Conservation (phyloP, 2,797 vertebrate genomes). For the Sus cebifrons region DNA sequence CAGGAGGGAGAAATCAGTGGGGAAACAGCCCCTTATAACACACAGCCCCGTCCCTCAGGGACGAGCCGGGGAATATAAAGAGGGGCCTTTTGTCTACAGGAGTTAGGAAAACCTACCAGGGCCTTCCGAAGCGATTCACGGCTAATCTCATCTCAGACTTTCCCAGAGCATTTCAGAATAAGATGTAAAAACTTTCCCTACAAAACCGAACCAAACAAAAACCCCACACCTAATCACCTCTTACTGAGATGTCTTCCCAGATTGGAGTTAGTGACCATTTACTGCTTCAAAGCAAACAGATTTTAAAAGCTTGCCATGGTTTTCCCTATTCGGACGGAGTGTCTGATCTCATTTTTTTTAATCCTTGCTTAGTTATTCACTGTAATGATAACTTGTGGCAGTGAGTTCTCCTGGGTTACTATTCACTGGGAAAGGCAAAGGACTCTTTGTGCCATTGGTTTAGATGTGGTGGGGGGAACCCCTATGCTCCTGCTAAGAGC, state of each 20-base stretch:
- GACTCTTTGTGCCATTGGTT: constrained; percentile 11
- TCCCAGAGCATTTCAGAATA: constrained; percentile 10
- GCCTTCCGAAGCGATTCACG: not conserved
- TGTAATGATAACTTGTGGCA: constrained; percentile 74
- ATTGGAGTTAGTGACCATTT: constrained; percentile 53
- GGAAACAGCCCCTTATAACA: accelerated
- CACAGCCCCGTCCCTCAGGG: not conserved
- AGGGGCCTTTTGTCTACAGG: not conserved
- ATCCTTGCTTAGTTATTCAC: constrained; percentile 24
- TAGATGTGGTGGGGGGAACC: not conserved
- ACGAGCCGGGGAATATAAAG: not conserved
- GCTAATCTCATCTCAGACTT: constrained; percentile 58
- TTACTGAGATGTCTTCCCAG: constrained; percentile 14
- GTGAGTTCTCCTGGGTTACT: constrained; percentile 81
- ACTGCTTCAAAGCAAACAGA: not conserved
- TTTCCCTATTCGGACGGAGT: not conserved
- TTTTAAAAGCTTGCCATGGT: constrained; percentile 17
- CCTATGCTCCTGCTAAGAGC: constrained; percentile 35
- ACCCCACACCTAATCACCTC: not conserved
- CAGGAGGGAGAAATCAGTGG: not conserved
- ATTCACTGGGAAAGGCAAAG: constrained; percentile 70
- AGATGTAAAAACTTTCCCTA: constrained; percentile 10
- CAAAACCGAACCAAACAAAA: not conserved
- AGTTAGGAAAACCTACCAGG: not conserved
- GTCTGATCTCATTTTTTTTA: constrained; percentile 63